Conservation (phyloP, 2,113 vertebrate genomes). For the Sapajus apella region DNA sequence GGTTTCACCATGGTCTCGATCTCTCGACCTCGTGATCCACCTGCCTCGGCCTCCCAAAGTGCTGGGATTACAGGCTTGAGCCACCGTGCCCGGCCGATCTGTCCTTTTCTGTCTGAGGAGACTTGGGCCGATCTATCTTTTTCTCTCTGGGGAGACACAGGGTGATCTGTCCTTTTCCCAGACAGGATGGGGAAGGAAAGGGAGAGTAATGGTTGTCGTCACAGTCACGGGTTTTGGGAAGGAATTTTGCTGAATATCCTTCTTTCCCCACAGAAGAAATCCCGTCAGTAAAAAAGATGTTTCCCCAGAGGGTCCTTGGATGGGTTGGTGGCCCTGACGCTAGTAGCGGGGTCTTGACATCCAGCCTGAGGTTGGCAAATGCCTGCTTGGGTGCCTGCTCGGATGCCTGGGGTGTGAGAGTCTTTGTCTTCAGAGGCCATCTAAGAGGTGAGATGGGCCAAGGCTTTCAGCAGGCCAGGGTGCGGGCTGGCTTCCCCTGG, state of each 20-base stretch:
- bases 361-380: neutral
- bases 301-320: neutral
- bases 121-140: too few relatives aligned
- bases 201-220: too few relatives aligned
- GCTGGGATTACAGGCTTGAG: too few relatives aligned
- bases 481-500: neutral
- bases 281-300: neutral
- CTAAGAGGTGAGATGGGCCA: fast-evolving
- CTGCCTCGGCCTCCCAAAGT: too few relatives aligned
- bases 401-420: neutral
- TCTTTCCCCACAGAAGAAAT: fast-evolving
- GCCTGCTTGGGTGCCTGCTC: neutral
- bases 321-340: fast-evolving
- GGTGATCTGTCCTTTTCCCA: neutral
- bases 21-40: too few relatives aligned
- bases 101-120: too few relatives aligned
- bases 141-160: neutral
- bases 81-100: too few relatives aligned
- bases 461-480: neutral
- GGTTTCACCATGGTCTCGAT: too few relatives aligned
- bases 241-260: neutral
- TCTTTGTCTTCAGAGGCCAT: too few relatives aligned
- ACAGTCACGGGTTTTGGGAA: neutral
- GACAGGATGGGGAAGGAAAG: neutral
- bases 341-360: neutral